Evolutionary conservation across 2,888 invertebrate species (phyloP), one percentile per base, ranked within the genome.

Genomic region (Limulus polyphemus): DNA sequence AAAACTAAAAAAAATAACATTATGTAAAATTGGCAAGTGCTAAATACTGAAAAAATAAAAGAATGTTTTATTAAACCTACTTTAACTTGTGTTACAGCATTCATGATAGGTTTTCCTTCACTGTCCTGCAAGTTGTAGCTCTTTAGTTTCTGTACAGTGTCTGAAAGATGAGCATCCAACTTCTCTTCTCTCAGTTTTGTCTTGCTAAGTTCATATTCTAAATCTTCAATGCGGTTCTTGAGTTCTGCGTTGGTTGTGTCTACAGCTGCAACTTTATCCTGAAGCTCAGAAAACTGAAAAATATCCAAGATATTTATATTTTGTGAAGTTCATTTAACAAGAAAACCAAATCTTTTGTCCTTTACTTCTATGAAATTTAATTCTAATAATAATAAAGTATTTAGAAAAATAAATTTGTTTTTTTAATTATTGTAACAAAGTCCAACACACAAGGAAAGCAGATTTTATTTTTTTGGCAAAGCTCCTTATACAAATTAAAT

Each of bases 161-260:
- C 95, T 0, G 90, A 89, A 62, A 95, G 79, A 77, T 92, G 91
- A 72, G 91, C 89, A 74, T 94, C 94, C 16, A 94, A 78, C 74
- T 94, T 93, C 74, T 93, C 92, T 75, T 92, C 92, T 58, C 91
- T 83, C 49, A 87, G 86, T 65, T 74, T 65, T 55, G 72, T 67
- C 81, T 92, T 92, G 73, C 88, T 83, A 56, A 91, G 76, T 74
- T 93, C 93, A 73, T 93, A 98, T 75, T 94, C 93, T 59, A 95
- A 78, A 76, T 98, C 98, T 73, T 98, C 97, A 57, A 95, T 87
- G 79, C 95, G 92, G 77, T 95, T 97, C 75, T 90, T 87, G 59
- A 95, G 79, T 76, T 98, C 97, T 0, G 94, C 97, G 65, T 87
- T 89, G 79, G 94, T 89, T 0, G 95, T 95, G 77, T 97, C 95